Base-by-base conservation (phyloP, 2,113 vertebrate species). In the Amblyornis subalaris region DNA sequence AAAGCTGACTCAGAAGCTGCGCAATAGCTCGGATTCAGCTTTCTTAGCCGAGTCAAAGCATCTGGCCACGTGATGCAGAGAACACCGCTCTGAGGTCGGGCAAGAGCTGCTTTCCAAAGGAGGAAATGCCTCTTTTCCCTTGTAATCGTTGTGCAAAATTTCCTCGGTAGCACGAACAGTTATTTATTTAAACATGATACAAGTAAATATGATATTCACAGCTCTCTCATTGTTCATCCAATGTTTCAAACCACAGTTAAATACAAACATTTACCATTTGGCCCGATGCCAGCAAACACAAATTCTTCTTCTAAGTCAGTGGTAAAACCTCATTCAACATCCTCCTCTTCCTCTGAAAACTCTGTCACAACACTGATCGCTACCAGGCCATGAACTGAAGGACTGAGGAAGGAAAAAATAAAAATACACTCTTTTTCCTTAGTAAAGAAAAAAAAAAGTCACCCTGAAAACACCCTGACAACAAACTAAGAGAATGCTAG, bases 1-100 rank as follows among this genome's bases (percentile, higher is more conserved):
- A 90, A 93, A 95, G 88, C 93, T 96, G 94, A 95, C 85, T 95
- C 91, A 90, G 94, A 94, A 91, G 86, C 85, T 93, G 79, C 1
- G 48, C 85, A 94, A 94, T 45, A 60, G 82, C 78, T 94, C 90
- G 92, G 92, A 94, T 94, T 94, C 88, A 94, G 91, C 93, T 86
- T 93, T 94, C 94, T 93, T 67, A 94, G 80, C 66, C 6, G 6
- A 96, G 87, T 36, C 93, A 80, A 91, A 96, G 93, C 92, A 93
- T 62, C 38, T 89, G 95, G 66, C 66, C 93, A 91, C 42, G 65
- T 91, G 93, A 80, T 61, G 29, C 61, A 88, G 72, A 44, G 55
- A 91, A 83, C 5, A 6, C 38, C 1, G 1, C 78, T 87, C 93
- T 48, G 62, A 85, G 78, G 91, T 73, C 2, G 0, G 80, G 81